phyloP scores from a whole-genome alignment of 2,888 invertebrate genomes.

The Physocephala rufipes region DNA sequence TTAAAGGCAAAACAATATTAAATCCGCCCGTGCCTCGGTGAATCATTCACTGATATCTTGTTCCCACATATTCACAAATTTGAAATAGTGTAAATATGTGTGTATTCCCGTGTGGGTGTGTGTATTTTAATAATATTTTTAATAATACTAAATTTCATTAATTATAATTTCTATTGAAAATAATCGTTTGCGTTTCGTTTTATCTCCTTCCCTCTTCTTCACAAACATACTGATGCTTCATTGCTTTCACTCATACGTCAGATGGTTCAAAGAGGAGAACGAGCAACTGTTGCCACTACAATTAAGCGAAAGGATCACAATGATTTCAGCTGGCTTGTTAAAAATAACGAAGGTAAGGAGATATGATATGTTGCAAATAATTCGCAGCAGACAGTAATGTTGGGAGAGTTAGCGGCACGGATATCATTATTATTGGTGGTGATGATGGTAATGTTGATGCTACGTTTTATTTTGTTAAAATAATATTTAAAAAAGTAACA shows the following conservation, averaged over 20 bases:
- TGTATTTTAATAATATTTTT: no score
- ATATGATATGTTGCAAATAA: background rate
- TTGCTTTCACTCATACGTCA: constrained; percentile 50
- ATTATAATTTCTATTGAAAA: no score
- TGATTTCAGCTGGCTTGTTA: constrained; percentile 73
- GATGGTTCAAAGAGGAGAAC: constrained; percentile 81
- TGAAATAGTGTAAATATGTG: no score
- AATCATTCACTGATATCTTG: no score
- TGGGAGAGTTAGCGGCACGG: background rate
- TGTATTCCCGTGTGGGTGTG: no score
- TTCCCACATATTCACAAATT: no score
- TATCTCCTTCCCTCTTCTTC: background rate
- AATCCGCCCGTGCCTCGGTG: no score
- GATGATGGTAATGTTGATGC: background rate
- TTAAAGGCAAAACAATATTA: no score
- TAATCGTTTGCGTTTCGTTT: background rate
- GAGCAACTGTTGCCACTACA: constrained; percentile 76
- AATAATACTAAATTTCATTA: no score
- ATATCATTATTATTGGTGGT: background rate
- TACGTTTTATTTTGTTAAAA: constrained; percentile 9
- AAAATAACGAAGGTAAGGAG: constrained; percentile 71
- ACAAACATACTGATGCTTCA: background rate
- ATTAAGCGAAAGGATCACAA: constrained; percentile 71
- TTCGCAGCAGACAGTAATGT: background rate
- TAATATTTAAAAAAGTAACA: background rate